A percentile compares a stretch with the other conserved stretches of the same genome.
Evolutionary conservation across 2,797 vertebrate species (phyloP).

Genomic region (Vespertilio murinus): DNA sequence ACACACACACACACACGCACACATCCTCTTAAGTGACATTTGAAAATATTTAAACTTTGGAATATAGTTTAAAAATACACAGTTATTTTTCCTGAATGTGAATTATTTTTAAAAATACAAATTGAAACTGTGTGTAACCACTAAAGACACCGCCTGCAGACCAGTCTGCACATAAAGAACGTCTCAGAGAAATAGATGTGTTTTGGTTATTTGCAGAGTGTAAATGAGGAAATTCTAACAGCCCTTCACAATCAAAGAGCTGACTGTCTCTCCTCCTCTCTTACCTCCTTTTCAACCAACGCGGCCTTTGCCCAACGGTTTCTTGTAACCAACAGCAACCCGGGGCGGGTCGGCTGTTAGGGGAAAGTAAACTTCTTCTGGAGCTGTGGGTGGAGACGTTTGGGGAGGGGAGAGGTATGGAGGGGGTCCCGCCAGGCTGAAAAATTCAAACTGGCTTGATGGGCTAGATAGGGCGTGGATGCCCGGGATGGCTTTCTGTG

Average conservation of each 20-base stretch:
- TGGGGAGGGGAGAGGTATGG: background rate
- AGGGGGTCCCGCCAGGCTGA: background rate
- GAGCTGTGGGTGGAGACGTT: constrained; percentile 20
- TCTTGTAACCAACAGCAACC: constrained; percentile 70
- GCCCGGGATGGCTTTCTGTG: background rate
- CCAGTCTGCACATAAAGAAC: constrained; percentile 19
- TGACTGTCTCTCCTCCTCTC: constrained; percentile 56
- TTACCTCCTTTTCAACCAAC: constrained; percentile 56
- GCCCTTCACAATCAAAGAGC: constrained; percentile 61
- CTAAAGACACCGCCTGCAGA: background rate
- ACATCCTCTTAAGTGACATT: constrained; percentile 1
- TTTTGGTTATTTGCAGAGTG: constrained; percentile 58
- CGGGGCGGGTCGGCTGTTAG: constrained; percentile 37
- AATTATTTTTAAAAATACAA: constrained; percentile 47
- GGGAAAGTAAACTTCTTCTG: constrained; percentile 66
- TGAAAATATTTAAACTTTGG: constrained; percentile 36
- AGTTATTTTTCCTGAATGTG: constrained; percentile 27
- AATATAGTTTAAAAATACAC: constrained; percentile 38
- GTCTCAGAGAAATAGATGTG: constrained; percentile 49
- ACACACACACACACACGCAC: background rate
- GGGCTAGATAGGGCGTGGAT: background rate
- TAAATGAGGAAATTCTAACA: constrained; percentile 66
- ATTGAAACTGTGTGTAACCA: constrained; percentile 25
- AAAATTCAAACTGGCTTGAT: background rate
- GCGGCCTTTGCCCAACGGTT: constrained; percentile 58